Evolutionary conservation across 2,888 invertebrate species (phyloP).

Genomic region (Anoplius nigerrimus): DNA sequence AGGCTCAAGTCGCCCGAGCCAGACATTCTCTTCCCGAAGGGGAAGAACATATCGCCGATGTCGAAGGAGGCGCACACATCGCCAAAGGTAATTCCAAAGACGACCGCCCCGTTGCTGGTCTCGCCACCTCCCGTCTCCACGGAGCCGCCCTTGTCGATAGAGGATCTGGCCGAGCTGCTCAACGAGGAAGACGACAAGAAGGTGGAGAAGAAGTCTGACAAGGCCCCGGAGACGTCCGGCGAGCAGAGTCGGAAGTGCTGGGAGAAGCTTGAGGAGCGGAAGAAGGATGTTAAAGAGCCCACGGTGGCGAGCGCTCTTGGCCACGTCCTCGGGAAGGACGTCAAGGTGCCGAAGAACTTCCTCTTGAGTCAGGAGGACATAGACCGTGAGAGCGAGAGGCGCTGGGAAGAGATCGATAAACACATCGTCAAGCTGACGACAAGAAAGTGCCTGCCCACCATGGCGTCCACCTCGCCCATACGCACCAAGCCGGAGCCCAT

Average conservation of each 20-base stretch:
- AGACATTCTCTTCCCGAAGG: slow-evolving; percentile 46
- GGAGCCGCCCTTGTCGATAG: slow-evolving; percentile 68
- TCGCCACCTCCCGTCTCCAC: slow-evolving; percentile 63
- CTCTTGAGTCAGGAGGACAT: slow-evolving; percentile 40
- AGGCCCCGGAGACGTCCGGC: not conserved
- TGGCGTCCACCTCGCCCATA: not conserved
- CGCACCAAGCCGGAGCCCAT: slow-evolving; percentile 16
- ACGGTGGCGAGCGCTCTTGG: not conserved
- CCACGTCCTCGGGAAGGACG: slow-evolving; percentile 26
- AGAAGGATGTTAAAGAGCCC: slow-evolving; percentile 21
- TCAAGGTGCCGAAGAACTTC: slow-evolving; percentile 26
- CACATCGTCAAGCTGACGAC: slow-evolving; percentile 57
- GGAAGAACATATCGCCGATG: slow-evolving; percentile 47
- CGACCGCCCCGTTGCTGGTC: slow-evolving; percentile 55
- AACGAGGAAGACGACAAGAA: slow-evolving; percentile 58
- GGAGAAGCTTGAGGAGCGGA: slow-evolving; percentile 19
- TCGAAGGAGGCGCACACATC: slow-evolving; percentile 38
- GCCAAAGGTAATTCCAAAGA: slow-evolving; percentile 23
- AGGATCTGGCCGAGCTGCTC: slow-evolving; percentile 68
- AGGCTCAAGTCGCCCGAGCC: slow-evolving; percentile 59
- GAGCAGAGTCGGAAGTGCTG: slow-evolving; percentile 22
- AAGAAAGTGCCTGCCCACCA: slow-evolving; percentile 35
- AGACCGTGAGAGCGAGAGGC: slow-evolving; percentile 54
- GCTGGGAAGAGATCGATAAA: slow-evolving; percentile 65
- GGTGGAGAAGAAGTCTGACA: slow-evolving; percentile 22